These are phyloP conservation scores for Panzeria rudis DNA, from an alignment of 2,888 invertebrate species.

Conservation along the genomic window DNA sequence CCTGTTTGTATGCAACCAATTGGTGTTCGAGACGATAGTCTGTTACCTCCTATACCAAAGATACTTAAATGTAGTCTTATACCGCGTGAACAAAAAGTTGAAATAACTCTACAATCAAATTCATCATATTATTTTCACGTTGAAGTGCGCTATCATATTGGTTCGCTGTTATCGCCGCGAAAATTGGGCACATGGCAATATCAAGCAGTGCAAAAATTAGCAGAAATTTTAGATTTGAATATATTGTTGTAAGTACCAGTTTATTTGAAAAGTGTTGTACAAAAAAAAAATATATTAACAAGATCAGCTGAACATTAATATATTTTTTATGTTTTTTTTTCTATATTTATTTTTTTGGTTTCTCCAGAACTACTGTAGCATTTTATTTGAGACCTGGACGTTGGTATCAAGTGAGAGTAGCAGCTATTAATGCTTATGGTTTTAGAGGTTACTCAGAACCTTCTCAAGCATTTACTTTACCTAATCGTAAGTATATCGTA, in stretches of 20 bases:
- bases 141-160: constrained; percentile 89
- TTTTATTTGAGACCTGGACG: constrained; percentile 86
- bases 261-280: neutral
- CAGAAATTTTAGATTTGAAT: constrained; percentile 77
- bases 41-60: constrained; percentile 87
- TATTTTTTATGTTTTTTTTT: neutral
- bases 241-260: constrained; percentile 65
- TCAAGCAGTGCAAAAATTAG: constrained; percentile 80
- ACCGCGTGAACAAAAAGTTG: constrained; percentile 84
- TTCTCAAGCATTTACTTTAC: constrained; percentile 85
- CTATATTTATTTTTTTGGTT: neutral
- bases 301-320: neutral
- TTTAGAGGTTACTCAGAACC: constrained; percentile 89
- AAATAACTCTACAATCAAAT: constrained; percentile 84
- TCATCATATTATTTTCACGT: constrained; percentile 82
- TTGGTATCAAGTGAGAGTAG: constrained; percentile 92
- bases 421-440: constrained; percentile 89
- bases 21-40: constrained; percentile 84
- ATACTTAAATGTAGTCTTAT: constrained; percentile 85
- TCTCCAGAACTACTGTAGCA: constrained; percentile 79
- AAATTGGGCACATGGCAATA: constrained; percentile 87
- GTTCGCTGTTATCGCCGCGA: constrained; percentile 87
- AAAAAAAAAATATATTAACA: no score
- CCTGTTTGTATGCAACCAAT: constrained; percentile 88
- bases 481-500: constrained; percentile 80